Evolutionary conservation across 2,888 invertebrate genomes (phyloP).

Genomic region (Tyria jacobaeae): DNA sequence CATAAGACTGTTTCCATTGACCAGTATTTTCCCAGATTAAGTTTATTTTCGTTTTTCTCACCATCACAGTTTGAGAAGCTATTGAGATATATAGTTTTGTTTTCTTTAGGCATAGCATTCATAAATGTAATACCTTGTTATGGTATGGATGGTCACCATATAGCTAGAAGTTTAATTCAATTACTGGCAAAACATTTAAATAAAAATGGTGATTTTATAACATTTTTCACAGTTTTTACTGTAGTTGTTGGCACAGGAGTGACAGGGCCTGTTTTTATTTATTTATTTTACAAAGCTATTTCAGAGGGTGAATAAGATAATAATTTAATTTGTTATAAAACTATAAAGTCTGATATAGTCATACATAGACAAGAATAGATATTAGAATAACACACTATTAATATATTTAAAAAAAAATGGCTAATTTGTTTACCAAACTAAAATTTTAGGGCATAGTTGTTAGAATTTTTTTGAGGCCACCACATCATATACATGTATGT

Average conservation of each 20-base stretch:
- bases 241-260: slow-evolving; percentile 91
- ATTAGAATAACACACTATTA: background rate
- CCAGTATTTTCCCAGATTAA: slow-evolving; percentile 91
- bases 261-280: slow-evolving; percentile 88
- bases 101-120: slow-evolving; percentile 96
- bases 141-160: slow-evolving; percentile 97
- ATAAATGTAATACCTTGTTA: slow-evolving; percentile 97
- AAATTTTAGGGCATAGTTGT: background rate
- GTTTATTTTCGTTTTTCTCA: slow-evolving; percentile 87
- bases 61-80: slow-evolving; percentile 91
- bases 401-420: background rate
- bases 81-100: slow-evolving; percentile 93
- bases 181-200: slow-evolving; percentile 86
- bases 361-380: background rate
- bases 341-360: slow-evolving; percentile 30
- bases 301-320: slow-evolving; percentile 56
- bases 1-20: slow-evolving; percentile 91
- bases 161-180: slow-evolving; percentile 90
- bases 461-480: background rate
- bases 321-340: slow-evolving; percentile 11
- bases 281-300: slow-evolving; percentile 77
- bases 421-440: no score
- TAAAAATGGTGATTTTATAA: slow-evolving; percentile 86
- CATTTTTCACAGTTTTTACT: slow-evolving; percentile 87
- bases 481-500: no score